Conservation (phyloP, 2,113 vertebrate genomes). For the Eulacestoma nigropectus region DNA sequence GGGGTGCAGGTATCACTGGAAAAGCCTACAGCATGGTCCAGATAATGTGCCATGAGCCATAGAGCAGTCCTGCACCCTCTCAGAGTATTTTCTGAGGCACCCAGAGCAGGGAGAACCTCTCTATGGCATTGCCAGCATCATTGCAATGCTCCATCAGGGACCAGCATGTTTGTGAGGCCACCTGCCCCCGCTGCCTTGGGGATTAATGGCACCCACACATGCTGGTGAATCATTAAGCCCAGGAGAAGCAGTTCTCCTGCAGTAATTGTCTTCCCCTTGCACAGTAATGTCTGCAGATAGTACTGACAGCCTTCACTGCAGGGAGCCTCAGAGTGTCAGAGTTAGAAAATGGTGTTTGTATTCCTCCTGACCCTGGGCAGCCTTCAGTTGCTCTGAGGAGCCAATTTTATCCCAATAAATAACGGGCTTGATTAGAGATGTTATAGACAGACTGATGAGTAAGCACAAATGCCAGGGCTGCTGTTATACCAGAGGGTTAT, state of each 20-base stretch:
- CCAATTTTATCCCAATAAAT: not conserved
- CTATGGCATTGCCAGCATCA: fast-evolving
- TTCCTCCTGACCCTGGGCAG: not conserved
- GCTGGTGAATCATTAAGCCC: not conserved
- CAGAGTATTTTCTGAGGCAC: not conserved
- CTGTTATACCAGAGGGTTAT: not conserved
- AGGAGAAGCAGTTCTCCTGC: not conserved
- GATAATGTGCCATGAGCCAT: not conserved
- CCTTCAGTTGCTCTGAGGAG: not conserved
- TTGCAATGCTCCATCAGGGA: not conserved
- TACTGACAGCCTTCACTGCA: not conserved
- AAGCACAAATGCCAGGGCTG: not conserved
- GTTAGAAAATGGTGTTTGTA: not conserved
- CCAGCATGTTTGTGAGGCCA: not conserved
- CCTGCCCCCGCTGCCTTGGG: not conserved
- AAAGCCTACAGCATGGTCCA: not conserved
- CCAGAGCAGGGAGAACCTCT: not conserved
- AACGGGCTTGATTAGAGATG: not conserved
- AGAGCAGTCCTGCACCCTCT: not conserved
- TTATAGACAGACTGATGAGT: not conserved
- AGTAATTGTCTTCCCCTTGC: not conserved
- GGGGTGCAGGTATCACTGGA: not conserved
- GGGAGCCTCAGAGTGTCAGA: not conserved
- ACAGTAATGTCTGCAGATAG: not conserved
- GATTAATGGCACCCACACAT: not conserved